These are phyloP conservation scores for Chrysodeixis includens DNA, from an alignment of 2,888 invertebrate genomes.

Conservation along the genomic window DNA sequence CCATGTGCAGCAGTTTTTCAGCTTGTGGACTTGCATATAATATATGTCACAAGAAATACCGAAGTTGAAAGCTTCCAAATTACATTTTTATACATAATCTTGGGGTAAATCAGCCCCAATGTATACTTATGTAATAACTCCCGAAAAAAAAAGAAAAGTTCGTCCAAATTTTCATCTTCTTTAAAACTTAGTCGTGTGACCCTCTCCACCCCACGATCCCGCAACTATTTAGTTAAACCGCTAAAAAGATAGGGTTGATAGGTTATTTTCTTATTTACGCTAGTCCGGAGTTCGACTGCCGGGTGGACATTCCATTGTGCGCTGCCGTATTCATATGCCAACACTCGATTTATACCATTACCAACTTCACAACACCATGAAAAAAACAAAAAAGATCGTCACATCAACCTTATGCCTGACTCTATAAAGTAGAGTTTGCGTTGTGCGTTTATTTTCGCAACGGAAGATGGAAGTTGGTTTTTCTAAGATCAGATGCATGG, in stretches of 20 bases:
- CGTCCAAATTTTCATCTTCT: background rate
- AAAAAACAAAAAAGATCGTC: background rate
- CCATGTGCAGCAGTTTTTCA: no score
- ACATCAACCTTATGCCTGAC: background rate
- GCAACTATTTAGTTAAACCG: slow-evolving; percentile 66
- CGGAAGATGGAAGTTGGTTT: slow-evolving; percentile 18
- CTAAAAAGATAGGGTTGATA: slow-evolving; percentile 73
- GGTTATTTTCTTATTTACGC: slow-evolving; percentile 76
- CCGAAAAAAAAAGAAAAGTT: no score
- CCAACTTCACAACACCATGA: slow-evolving; percentile 45
- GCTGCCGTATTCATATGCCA: slow-evolving; percentile 83
- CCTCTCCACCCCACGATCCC: slow-evolving; percentile 28
- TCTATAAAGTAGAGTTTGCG: slow-evolving; percentile 11
- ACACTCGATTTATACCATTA: slow-evolving; percentile 79
- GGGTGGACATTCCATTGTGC: slow-evolving; percentile 77
- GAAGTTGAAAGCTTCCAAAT: no score
- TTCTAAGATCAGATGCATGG: slow-evolving; percentile 72
- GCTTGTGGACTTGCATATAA: no score
- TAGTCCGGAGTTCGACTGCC: slow-evolving; percentile 58
- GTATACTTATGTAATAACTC: no score
- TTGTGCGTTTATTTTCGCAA: background rate
- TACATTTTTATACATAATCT: no score
- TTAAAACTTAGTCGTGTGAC: background rate
- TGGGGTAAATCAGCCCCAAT: no score
- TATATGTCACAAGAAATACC: no score